phyloP scores from a whole-genome alignment of 2,888 invertebrate genomes.

The Drosophila tanythrix region DNA sequence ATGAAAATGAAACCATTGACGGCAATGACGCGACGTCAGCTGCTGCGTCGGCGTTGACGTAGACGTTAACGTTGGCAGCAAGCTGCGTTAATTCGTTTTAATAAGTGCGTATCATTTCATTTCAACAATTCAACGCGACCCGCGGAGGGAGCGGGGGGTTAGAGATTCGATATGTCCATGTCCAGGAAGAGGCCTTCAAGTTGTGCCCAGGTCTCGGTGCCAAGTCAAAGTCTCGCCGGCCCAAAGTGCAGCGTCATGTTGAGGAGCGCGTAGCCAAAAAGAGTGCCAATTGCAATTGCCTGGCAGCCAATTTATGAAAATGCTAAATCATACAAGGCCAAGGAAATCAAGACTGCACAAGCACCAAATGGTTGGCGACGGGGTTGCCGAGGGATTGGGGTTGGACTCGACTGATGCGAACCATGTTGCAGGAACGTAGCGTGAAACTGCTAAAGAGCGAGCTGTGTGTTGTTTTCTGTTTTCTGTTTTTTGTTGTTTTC shows the following conservation, averaged over 20 bases:
- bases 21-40: slow-evolving; percentile 45
- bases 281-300: slow-evolving; percentile 82
- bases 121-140: slow-evolving; percentile 71
- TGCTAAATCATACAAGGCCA: slow-evolving; percentile 77
- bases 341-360: slow-evolving; percentile 78
- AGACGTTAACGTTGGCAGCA: slow-evolving; percentile 49
- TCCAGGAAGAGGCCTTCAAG: slow-evolving; percentile 15
- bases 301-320: slow-evolving; percentile 82
- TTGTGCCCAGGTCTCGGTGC: slow-evolving; percentile 20
- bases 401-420: background rate
- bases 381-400: background rate
- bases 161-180: slow-evolving; percentile 10
- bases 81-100: slow-evolving; percentile 80
- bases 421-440: slow-evolving; percentile 45
- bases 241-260: slow-evolving; percentile 69
- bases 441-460: slow-evolving; percentile 68
- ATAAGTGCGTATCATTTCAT: slow-evolving; percentile 82
- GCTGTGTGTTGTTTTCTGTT: slow-evolving; percentile 21
- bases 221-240: slow-evolving; percentile 52
- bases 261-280: slow-evolving; percentile 53
- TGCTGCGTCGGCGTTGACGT: slow-evolving; percentile 25
- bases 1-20: slow-evolving; percentile 55
- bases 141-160: slow-evolving; percentile 1
- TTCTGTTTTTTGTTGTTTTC: slow-evolving; percentile 23
- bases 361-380: slow-evolving; percentile 5